These are phyloP conservation scores for Drosophila aff. DNA, from an alignment of 1,140 invertebrate species.

Conservation along the genomic window DNA sequence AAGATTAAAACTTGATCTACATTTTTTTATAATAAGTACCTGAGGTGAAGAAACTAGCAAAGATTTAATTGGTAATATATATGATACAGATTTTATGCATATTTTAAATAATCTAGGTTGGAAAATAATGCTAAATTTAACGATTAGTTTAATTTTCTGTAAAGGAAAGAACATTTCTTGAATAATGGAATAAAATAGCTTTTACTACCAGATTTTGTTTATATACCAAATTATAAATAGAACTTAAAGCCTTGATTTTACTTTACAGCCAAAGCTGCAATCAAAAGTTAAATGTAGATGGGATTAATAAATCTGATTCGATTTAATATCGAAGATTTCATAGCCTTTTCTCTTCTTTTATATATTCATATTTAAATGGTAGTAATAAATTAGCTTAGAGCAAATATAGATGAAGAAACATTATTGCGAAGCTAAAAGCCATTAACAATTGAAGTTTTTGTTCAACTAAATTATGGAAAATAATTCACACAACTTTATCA, in stretches of 20 bases:
- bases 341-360: background rate
- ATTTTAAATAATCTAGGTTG: background rate
- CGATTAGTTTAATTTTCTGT: background rate
- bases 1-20: background rate
- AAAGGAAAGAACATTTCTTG: background rate
- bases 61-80: background rate
- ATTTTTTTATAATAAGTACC: background rate
- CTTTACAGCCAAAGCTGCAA: too few species aligned
- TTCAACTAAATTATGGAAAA: constrained; percentile 27
- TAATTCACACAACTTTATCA: constrained; percentile 51
- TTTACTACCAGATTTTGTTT: background rate
- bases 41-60: background rate
- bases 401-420: background rate
- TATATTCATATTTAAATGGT: too few species aligned
- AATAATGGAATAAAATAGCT: too few species aligned
- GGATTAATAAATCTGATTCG: too few species aligned
- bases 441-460: constrained; percentile 21
- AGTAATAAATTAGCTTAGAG: background rate
- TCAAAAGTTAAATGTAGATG: too few species aligned
- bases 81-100: background rate
- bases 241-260: too few species aligned
- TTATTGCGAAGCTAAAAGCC: constrained; percentile 10
- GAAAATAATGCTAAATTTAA: background rate
- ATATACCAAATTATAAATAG: background rate
- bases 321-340: too few species aligned